Percentiles rank a stretch among this genome's conserved stretches.
These are phyloP conservation scores for Myotis davidii DNA, from an alignment of 2,113 vertebrate species.

Conservation along the genomic window DNA sequence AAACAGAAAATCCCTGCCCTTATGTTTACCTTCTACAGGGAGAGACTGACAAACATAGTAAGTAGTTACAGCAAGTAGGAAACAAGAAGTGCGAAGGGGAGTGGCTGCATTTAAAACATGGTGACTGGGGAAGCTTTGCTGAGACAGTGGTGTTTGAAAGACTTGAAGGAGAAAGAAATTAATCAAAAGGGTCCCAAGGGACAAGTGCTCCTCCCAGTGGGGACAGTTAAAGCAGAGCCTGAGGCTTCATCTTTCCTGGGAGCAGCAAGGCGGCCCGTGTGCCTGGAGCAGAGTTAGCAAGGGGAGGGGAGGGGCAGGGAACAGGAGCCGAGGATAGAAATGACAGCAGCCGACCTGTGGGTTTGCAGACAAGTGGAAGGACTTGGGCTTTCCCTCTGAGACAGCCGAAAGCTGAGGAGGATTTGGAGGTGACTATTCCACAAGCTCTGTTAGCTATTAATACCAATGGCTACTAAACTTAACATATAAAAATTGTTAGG, in stretches of 20 bases:
- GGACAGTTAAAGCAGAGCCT: neutral
- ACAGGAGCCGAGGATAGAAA: neutral
- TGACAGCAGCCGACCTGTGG: accelerated
- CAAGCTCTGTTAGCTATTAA: neutral
- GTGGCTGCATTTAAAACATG: neutral
- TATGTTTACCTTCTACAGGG: neutral
- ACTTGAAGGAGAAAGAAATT: neutral
- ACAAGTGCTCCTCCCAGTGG: neutral
- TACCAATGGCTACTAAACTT: accelerated
- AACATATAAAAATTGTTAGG: neutral
- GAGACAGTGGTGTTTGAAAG: neutral
- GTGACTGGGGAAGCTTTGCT: accelerated
- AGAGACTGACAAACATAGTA: neutral
- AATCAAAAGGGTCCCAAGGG: neutral
- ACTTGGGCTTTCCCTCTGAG: neutral
- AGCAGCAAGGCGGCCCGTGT: neutral
- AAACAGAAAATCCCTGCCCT: neutral
- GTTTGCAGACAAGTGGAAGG: neutral
- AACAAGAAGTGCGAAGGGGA: neutral
- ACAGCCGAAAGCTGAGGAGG: neutral
- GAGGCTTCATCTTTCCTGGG: neutral
- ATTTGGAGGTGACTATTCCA: neutral
- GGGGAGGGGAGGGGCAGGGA: neutral
- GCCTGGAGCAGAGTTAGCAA: neutral
- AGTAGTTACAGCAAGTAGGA: neutral